Conservation (phyloP, 2,888 invertebrate genomes). For the Serripes groenlandicus region DNA sequence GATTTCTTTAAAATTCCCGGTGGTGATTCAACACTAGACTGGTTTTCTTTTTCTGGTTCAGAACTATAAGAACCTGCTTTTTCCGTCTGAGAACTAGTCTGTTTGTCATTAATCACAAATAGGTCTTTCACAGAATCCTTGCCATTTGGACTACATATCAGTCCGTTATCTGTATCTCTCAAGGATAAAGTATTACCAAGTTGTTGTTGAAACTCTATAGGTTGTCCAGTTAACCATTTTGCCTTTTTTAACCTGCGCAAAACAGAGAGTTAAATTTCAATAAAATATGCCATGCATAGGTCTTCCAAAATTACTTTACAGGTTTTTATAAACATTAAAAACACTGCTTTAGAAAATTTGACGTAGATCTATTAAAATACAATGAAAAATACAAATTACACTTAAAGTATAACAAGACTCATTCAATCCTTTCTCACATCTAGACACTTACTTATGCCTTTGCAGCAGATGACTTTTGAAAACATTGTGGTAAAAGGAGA, state of each 20-base stretch:
- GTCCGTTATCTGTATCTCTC: no score
- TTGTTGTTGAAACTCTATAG: no score
- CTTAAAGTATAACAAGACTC: no score
- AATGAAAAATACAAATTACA: no score
- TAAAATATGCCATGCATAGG: background rate
- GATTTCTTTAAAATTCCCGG: slow-evolving; percentile 70
- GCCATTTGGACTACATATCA: no score
- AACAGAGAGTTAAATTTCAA: background rate
- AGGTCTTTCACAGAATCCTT: no score
- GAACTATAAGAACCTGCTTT: background rate
- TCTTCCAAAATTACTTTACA: background rate
- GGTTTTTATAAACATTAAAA: background rate
- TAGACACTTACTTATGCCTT: no score
- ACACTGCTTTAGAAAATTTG: background rate
- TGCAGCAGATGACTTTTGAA: no score
- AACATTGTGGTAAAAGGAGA: background rate
- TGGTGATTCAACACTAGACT: background rate
- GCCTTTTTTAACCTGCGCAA: slow-evolving; percentile 4
- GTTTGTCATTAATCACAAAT: background rate
- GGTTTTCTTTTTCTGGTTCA: background rate
- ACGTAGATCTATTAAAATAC: background rate
- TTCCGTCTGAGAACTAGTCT: background rate
- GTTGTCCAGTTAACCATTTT: background rate
- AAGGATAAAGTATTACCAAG: no score
- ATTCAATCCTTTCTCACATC: no score